Evolutionary conservation across 2,113 vertebrate genomes (phyloP), one percentile per base, ranked within the genome.

Genomic region (Pteruthius melanotis): DNA sequence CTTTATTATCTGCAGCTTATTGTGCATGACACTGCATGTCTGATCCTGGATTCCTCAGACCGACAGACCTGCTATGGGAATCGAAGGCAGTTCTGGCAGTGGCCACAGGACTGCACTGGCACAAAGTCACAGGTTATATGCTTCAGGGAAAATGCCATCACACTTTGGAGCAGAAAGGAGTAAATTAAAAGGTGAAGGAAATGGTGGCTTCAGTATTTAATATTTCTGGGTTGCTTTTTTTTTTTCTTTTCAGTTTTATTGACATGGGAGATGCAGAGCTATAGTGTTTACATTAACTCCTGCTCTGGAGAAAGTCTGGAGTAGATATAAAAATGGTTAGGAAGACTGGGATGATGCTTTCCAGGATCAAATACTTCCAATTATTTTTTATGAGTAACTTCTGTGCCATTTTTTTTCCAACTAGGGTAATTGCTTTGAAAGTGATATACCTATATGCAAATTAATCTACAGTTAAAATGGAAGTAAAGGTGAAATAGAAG

Each of bases 1-100:
- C 78, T 86, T 70, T 83, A 77, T 50, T 92, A 39, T 74, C 35
- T 78, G 76, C 59, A 54, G 88, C 92, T 97, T 92, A 97, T 96
- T 74, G 83, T 74, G 75, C 11, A 3, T 89, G 96, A 94, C 94
- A 90, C 33, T 74, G 83, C 68, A 26, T 6, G 76, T 92, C 95
- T 92, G 83, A 74, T 77, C 39, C 21, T 7, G 42, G 92, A 70
- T 88, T 93, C 75, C 92, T 94, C 75, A 61, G 90, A 19, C 82
- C 1, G 2, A 83, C 88, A 92, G 75, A 70, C 54, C 59, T 94
- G 57, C 86, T 86, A 1, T 22, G 63, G 88, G 89, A 95, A 90
- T 83, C 88, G 77, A 88, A 93, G 83, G 68, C 79, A 83, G 68
- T 31, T 94, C 50, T 86, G 71, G 90, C 96, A 93, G 83, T 0